These are phyloP conservation scores for Siderastrea siderea DNA, from an alignment of 92 coral and sea anemone genomes.

Conservation along the genomic window DNA sequence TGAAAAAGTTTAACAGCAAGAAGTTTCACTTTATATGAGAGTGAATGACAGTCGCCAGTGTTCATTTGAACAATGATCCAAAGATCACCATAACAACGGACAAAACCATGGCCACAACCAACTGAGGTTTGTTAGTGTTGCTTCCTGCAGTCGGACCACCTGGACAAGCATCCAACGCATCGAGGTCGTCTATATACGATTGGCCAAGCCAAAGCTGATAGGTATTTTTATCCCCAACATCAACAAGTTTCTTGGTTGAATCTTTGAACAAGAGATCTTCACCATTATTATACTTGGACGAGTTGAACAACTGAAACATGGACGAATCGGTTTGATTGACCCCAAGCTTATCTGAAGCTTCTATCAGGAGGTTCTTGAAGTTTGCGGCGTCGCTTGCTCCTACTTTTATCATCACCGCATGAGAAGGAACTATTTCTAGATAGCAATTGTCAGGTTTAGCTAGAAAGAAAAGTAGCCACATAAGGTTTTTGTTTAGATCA, in stretches of 20 bases:
- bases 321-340: conserved; percentile 24
- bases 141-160: neutral
- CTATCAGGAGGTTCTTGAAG: conserved; percentile 31
- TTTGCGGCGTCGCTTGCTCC: neutral
- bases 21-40: neutral
- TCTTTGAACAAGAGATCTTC: conserved; percentile 60
- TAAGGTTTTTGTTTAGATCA: no score
- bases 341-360: conserved; percentile 37
- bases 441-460: conserved; percentile 3
- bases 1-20: neutral
- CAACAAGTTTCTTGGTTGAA: conserved; percentile 45
- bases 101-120: neutral
- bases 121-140: neutral
- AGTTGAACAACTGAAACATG: conserved; percentile 43
- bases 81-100: neutral
- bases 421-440: conserved; percentile 31
- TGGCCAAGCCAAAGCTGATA: conserved; percentile 45
- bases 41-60: neutral
- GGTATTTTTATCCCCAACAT: conserved; percentile 28
- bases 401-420: conserved; percentile 53
- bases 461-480: neutral
- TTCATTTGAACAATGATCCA: neutral
- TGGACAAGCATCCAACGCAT: neutral
- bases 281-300: conserved; percentile 8
- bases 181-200: neutral